phyloP scores from a whole-genome alignment of 2,113 vertebrate genomes.

The Tetrao urogallus region DNA sequence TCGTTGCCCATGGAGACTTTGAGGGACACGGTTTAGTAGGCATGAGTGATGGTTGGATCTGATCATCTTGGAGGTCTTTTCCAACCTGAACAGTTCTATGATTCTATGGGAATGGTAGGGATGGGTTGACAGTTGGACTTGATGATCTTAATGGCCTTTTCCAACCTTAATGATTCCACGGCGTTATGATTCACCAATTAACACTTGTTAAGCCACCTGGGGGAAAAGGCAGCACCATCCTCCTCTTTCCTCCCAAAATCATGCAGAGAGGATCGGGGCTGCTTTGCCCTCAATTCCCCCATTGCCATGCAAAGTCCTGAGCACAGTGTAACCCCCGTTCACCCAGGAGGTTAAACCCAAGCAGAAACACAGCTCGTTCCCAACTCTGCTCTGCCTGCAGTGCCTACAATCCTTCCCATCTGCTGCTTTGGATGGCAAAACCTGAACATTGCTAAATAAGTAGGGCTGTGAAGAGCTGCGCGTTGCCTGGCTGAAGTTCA shows the following conservation, averaged over 20 bases:
- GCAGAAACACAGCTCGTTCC: neutral
- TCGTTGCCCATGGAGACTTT: fast-evolving
- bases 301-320: neutral
- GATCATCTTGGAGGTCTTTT: too few relatives aligned
- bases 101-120: too few relatives aligned
- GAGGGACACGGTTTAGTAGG: too few relatives aligned
- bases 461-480: neutral
- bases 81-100: too few relatives aligned
- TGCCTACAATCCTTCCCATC: neutral
- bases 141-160: too few relatives aligned
- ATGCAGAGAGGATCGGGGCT: fast-evolving
- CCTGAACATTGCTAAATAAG: neutral
- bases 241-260: neutral
- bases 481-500: neutral
- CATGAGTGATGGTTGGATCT: too few relatives aligned
- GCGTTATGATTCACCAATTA: neutral
- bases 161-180: too few relatives aligned
- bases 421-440: neutral
- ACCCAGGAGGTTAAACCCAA: neutral
- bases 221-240: neutral
- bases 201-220: fast-evolving
- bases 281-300: neutral
- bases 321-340: fast-evolving
- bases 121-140: too few relatives aligned
- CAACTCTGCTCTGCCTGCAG: neutral